These are phyloP conservation scores for Arenicola marina DNA, from an alignment of 2,888 invertebrate species.

Conservation along the genomic window DNA sequence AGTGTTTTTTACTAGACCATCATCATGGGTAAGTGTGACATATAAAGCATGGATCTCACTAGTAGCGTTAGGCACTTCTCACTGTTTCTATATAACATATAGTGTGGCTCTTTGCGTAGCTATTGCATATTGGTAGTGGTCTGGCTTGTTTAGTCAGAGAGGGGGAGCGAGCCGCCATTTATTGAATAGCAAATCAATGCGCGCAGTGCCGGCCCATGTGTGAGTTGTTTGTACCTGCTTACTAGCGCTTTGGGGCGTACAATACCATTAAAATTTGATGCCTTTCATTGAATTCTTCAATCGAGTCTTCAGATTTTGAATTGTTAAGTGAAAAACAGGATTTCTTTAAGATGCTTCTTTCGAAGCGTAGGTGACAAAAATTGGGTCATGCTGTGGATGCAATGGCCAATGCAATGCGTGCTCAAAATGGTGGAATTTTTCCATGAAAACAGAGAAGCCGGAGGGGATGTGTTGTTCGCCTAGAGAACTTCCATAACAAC, in stretches of 20 bases:
- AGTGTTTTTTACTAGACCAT: not conserved
- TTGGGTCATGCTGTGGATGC: no score
- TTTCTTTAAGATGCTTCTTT: no score
- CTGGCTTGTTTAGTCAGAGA: conserved; percentile 1
- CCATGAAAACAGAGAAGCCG: no score
- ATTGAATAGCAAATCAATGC: conserved; percentile 8
- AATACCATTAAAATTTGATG: no score
- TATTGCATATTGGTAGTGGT: no score
- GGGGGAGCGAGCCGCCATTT: conserved; percentile 7
- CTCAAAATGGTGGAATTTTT: no score
- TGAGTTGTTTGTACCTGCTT: not conserved
- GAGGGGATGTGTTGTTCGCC: no score
- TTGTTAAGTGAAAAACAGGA: not conserved
- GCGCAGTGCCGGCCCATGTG: not conserved
- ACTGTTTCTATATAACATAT: not conserved
- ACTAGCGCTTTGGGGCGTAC: not conserved
- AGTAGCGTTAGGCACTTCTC: not conserved
- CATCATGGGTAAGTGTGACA: conserved; percentile 1
- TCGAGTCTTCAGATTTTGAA: not conserved
- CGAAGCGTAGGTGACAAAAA: not conserved
- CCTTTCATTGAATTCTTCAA: no score
- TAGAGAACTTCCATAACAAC: no score
- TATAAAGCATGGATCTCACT: not conserved
- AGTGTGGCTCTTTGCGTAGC: not conserved
- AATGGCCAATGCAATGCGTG: no score